phyloP scores from a whole-genome alignment of 2,113 vertebrate species.

The Falcunculus frontatus region DNA sequence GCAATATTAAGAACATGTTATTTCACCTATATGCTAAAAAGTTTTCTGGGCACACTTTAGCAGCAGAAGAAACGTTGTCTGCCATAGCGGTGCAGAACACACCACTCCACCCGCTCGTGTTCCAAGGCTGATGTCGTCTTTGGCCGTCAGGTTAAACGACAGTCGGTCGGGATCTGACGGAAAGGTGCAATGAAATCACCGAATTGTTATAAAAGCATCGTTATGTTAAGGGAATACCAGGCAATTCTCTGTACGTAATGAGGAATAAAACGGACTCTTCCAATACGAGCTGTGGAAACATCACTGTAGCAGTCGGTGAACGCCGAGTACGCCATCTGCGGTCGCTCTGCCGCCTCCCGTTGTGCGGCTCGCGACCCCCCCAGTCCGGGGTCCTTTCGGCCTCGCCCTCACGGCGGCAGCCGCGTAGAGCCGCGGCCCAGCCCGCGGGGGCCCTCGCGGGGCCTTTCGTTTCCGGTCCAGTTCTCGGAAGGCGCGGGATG shows the following conservation, averaged over 20 bases:
- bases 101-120: accelerated
- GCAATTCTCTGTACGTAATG: no score
- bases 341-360: accelerated
- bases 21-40: background rate
- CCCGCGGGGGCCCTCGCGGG: no score
- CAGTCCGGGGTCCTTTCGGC: background rate
- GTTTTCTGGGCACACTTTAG: background rate
- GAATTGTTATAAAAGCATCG: accelerated
- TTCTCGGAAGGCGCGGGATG: background rate
- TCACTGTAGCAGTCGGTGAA: accelerated
- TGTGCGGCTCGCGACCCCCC: accelerated
- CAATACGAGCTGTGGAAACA: accelerated
- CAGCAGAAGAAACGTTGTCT: background rate
- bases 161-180: background rate
- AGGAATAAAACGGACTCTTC: background rate
- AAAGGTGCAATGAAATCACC: background rate
- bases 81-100: accelerated
- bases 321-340: background rate
- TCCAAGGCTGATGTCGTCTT: background rate
- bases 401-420: background rate
- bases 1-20: background rate
- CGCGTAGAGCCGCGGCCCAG: background rate
- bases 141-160: background rate
- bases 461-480: background rate
- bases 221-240: accelerated